Evolutionary conservation across 2,797 vertebrate species (phyloP), one percentile per base, ranked within the genome.

Genomic region (Lacerta bilineata): DNA sequence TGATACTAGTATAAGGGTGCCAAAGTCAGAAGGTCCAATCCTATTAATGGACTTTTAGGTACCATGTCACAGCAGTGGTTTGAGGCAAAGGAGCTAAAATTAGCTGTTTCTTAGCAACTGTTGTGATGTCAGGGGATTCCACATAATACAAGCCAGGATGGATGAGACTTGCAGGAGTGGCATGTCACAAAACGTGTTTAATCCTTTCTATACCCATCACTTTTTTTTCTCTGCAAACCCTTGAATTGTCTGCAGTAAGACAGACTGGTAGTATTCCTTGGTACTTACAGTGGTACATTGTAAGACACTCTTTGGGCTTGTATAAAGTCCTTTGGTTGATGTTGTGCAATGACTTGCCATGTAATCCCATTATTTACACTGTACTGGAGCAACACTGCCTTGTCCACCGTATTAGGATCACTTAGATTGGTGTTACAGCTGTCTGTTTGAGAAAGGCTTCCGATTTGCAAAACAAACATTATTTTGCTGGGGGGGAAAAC

Each of bases 401-500:
- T 98, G 96, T 99, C 98, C 80, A 98, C 98, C 0, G 98, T 97
- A 83, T 99, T 98, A 0, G 98, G 96, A 94, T 98, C 97, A 83
- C 98, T 98, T 95, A 99, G 97, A 92, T 98, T 98, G 8, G 98
- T 98, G 94, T 99, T 99, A 94, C 99, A 99, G 95, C 98, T 99
- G 92, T 98, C 98, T 36, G 98, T 99, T 94, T 99, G 99, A 1
- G 98, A 96, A 55, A 97, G 93, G 55, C 99, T 99, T 96, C 99
- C 99, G 43, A 99, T 99, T 98, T 99, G 99, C 96, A 99, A 97
- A 96, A 99, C 99, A 96, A 99, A 99, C 98, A 99, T 99, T 97
- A 99, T 99, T 97, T 99, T 99, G 96, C 99, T 99, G 97, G 33
- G 17, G 50, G 15, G 50, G 91, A 94, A 91, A 95, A 66, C 95